A percentile compares a stretch with the other conserved stretches of the same genome.
These are phyloP conservation scores for Rhagonycha fulva DNA, from an alignment of 2,888 invertebrate genomes.

Conservation along the genomic window DNA sequence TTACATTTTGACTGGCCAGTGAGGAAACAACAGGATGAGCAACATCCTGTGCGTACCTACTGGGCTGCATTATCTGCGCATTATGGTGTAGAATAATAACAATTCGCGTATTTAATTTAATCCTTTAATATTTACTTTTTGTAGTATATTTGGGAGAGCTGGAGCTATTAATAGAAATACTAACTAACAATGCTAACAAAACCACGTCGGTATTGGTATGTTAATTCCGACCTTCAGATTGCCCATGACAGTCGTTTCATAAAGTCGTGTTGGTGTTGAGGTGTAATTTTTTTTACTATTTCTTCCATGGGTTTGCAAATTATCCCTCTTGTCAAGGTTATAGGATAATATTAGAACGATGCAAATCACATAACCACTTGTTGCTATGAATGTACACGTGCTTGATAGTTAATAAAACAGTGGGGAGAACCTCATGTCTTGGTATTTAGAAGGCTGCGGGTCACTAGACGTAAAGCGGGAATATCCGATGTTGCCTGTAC, in stretches of 20 bases:
- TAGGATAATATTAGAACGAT: not conserved
- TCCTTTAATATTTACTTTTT: not conserved
- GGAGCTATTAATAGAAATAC: conserved; percentile 8
- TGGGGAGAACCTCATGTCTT: conserved; percentile 30
- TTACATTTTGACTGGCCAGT: not conserved
- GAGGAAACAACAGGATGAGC: not conserved
- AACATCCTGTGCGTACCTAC: not conserved
- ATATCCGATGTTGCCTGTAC: conserved; percentile 17
- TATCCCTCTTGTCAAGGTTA: not conserved
- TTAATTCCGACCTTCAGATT: not conserved
- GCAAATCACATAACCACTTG: conserved; percentile 33
- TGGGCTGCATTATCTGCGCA: not conserved
- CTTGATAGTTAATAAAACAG: conserved; percentile 26
- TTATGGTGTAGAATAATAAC: not conserved
- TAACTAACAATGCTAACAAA: not conserved
- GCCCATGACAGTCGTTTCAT: not conserved
- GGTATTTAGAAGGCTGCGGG: conserved; percentile 28
- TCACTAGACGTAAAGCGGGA: conserved; percentile 32
- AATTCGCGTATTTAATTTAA: not conserved
- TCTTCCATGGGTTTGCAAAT: not conserved
- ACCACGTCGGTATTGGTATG: not conserved
- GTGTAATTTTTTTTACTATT: not conserved
- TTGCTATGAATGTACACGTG: conserved; percentile 40
- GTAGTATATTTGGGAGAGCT: not conserved
- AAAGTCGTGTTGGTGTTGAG: not conserved